Evolutionary conservation across 2,113 vertebrate species (phyloP), one percentile per base, ranked within the genome.

Genomic region (Lepus timidus): DNA sequence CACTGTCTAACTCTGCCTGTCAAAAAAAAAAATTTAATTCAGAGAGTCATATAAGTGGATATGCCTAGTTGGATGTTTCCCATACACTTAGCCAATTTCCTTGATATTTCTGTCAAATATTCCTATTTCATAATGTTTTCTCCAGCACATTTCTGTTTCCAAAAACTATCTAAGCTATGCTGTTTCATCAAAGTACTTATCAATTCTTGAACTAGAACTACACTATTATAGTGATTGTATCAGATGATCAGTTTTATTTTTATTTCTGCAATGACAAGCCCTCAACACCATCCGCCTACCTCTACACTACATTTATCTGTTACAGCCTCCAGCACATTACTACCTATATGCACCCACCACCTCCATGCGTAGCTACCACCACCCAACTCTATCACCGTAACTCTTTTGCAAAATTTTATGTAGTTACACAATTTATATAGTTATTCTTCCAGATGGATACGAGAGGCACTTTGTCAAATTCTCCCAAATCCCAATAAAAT

Each of bases 181-280:
- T 75, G 51, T 44, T 61, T 27, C 17, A 74, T 11, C 44, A 36
- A 91, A 64, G 17, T 73, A 68, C 58, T 51, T 52, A 86, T 86
- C 19, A 25, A 87, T 81, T 89, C 55, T 29, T 88, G 51, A 0
- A 92, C 9, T 39, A 68, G 52, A 36, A 85, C n/a, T 65, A 74
- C 29, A 49, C 19, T 39, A 23, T 11, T 79, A 58, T 31, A 70
- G 76, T 80, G 52, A 79, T 14, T 82, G 13, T 5, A 29, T 70
- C 83, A 39, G 13, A 82, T 88, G 33, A 76, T 49, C 39, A 93
- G 8, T 67, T 86, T 95, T 78, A 55, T 85, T 93, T 82, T 95
- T 94, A 84, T 92, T 89, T 96, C 81, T 74, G 11, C 12, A 65
- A 91, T 12, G 51, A 52, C 49, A 90, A 16, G 14, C 6, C 13